phyloP scores from a whole-genome alignment of 1,140 invertebrate genomes.

The Drosophila pectinifera region DNA sequence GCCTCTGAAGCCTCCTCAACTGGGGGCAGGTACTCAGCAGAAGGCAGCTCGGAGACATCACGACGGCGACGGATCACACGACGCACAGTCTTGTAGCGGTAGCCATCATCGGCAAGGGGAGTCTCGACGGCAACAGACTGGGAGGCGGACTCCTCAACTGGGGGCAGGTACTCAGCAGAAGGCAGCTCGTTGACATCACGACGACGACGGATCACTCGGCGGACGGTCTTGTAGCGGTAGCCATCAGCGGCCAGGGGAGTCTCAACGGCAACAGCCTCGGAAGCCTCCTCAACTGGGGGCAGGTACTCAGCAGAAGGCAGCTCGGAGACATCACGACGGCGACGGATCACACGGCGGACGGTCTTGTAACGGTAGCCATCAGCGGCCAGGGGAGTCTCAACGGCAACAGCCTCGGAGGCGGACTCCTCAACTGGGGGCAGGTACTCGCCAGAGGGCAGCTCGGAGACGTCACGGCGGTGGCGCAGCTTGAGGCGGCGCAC shows the following conservation, averaged over 20 bases:
- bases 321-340: constrained; percentile 68
- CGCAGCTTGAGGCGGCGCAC: constrained; percentile 70
- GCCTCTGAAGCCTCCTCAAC: constrained; percentile 35
- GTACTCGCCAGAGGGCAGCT: constrained; percentile 61
- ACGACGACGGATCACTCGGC: constrained; percentile 59
- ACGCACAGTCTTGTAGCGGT: constrained; percentile 72
- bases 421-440: constrained; percentile 56
- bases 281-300: constrained; percentile 48
- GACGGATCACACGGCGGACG: constrained; percentile 65
- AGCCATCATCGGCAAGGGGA: constrained; percentile 64
- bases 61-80: constrained; percentile 67
- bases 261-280: constrained; percentile 31
- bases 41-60: constrained; percentile 61
- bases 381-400: constrained; percentile 44
- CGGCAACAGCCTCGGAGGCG: constrained; percentile 17
- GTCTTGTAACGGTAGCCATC: constrained; percentile 76
- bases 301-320: constrained; percentile 52
- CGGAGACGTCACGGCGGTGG: constrained; percentile 74
- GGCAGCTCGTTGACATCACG: constrained; percentile 69
- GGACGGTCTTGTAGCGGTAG: constrained; percentile 75
- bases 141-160: constrained; percentile 52
- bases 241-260: constrained; percentile 65
- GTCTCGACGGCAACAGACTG: constrained; percentile 39
- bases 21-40: constrained; percentile 62
- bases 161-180: constrained; percentile 62